Evolutionary conservation across 2,797 vertebrate genomes (phyloP).

Genomic region (Potorous gilbertii): DNA sequence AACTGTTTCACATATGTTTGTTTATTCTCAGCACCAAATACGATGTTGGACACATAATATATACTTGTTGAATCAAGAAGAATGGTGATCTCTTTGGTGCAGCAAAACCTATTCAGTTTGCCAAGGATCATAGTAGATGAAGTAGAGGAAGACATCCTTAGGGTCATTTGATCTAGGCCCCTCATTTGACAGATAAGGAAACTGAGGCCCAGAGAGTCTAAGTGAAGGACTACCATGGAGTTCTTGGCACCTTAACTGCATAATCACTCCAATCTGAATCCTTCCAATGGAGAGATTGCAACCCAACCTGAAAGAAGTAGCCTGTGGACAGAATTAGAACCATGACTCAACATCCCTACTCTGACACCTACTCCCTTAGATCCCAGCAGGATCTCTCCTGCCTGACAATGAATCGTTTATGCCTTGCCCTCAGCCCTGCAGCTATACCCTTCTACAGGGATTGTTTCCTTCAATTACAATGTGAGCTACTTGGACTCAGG

Average conservation of each 20-base stretch:
- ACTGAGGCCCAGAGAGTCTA: neutral
- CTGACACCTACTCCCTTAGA: neutral
- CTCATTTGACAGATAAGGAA: neutral
- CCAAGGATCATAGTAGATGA: constrained; percentile 13
- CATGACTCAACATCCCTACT: neutral
- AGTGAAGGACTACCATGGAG: neutral
- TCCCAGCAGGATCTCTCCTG: neutral
- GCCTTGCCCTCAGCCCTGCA: neutral
- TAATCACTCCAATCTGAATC: neutral
- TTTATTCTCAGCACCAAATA: no score
- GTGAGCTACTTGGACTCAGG: neutral
- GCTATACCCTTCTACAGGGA: neutral
- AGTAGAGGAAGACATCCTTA: neutral
- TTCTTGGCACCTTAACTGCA: neutral
- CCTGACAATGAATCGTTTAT: neutral
- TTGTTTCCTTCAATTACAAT: neutral
- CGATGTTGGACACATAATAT: no score
- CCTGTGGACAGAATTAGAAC: neutral
- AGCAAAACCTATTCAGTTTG: constrained; percentile 12
- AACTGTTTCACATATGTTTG: no score
- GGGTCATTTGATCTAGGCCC: neutral
- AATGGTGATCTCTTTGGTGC: neutral
- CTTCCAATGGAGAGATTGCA: neutral
- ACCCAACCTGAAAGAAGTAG: neutral
- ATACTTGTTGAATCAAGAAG: no score